Conservation (phyloP, 2,888 invertebrate species). For the Lingula anatina region DNA sequence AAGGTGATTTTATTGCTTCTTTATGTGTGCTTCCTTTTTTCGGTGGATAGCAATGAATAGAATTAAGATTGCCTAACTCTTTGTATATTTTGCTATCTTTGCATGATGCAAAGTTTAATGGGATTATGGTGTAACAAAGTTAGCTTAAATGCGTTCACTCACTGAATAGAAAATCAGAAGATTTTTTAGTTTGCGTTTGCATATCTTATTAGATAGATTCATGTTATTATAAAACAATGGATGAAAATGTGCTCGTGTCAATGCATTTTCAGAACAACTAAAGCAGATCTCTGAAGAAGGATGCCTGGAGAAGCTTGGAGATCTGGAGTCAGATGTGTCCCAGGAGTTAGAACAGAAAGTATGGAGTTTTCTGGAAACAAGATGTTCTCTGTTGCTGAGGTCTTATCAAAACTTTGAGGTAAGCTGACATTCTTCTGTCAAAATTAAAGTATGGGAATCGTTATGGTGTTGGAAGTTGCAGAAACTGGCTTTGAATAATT, state of each 20-base stretch:
- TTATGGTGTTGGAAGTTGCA: conserved; percentile 17
- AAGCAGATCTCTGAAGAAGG: conserved; percentile 23
- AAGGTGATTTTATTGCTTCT: conserved; percentile 63
- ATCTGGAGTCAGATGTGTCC: conserved; percentile 62
- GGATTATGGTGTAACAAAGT: no score
- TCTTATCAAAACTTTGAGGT: conserved; percentile 63
- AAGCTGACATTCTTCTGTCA: conserved; percentile 43
- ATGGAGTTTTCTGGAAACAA: conserved; percentile 65
- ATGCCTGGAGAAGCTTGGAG: conserved; percentile 59
- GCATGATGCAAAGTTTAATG: no score
- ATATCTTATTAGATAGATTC: not conserved
- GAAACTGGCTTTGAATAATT: not conserved
- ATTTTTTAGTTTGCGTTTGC: not conserved
- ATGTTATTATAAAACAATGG: not conserved
- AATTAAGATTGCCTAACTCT: no score
- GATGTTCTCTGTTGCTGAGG: conserved; percentile 62
- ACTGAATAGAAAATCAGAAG: not conserved
- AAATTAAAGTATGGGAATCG: no score
- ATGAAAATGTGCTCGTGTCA: no score
- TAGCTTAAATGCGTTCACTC: no score
- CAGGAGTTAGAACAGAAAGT: conserved; percentile 63
- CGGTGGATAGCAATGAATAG: no score
- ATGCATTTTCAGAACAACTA: conserved; percentile 9
- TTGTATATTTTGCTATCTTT: no score
- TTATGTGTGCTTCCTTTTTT: no score